Evolutionary conservation across 2,888 invertebrate genomes (phyloP).

Genomic region (Amphipoea oculea): DNA sequence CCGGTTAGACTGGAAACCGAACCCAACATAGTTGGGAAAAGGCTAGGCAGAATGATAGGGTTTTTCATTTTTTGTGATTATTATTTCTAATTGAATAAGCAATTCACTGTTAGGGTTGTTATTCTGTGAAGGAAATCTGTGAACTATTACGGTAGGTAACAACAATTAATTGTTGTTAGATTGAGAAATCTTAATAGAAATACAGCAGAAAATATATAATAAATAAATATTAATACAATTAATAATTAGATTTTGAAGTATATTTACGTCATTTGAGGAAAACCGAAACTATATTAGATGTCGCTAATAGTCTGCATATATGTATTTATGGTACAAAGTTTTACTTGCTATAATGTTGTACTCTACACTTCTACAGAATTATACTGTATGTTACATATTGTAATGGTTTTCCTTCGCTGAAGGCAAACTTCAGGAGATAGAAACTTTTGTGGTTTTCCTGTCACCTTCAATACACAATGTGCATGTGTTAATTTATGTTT

Average conservation of each 20-base stretch:
- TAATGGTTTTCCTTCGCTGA: constrained; percentile 52
- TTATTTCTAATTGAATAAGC: neutral
- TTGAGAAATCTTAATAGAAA: neutral
- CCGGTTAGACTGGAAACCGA: neutral
- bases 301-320: constrained; percentile 13
- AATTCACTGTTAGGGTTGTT: neutral
- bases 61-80: neutral
- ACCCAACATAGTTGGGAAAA: neutral
- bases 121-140: neutral
- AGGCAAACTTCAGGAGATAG: constrained; percentile 43
- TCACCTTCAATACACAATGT: constrained; percentile 36
- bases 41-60: neutral
- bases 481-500: constrained; percentile 10
- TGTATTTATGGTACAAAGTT: neutral
- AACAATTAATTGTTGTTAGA: neutral
- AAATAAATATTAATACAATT: constrained; percentile 7
- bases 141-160: neutral
- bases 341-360: constrained; percentile 11
- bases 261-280: constrained; percentile 40
- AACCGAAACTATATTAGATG: constrained; percentile 25
- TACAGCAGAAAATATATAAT: neutral
- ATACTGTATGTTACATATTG: neutral
- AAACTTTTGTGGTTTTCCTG: constrained; percentile 63
- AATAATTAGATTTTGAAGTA: constrained; percentile 20
- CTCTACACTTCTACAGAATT: neutral